A percentile compares a stretch with the other conserved stretches of the same genome.
Evolutionary conservation across 2,113 vertebrate genomes (phyloP).

Genomic region (Nansenia antarctica): DNA sequence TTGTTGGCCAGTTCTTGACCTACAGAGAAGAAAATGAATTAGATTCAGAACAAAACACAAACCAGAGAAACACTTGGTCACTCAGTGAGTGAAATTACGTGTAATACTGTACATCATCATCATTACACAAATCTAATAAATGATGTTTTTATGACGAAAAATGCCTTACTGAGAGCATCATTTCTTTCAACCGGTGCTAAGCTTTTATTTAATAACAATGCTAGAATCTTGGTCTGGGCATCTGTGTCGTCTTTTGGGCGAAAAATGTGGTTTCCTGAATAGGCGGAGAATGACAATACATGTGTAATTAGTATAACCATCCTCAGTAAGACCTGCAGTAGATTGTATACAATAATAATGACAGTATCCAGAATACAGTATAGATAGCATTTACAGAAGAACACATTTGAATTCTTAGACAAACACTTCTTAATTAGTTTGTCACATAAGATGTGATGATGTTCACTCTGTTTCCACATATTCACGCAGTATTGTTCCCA

Average conservation of each 20-base stretch:
- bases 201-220: slow-evolving; percentile 67
- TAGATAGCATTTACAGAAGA: background rate
- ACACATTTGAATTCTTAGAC: background rate
- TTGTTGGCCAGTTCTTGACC: slow-evolving; percentile 61
- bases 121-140: no score
- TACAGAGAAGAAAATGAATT: slow-evolving; percentile 29
- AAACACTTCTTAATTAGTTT: background rate
- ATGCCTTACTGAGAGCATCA: slow-evolving; percentile 58
- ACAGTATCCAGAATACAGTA: background rate
- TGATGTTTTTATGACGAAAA: background rate
- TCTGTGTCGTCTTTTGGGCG: slow-evolving; percentile 56
- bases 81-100: background rate
- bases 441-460: background rate
- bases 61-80: background rate
- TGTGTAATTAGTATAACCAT: background rate
- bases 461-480: background rate
- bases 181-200: slow-evolving; percentile 57
- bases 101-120: background rate
- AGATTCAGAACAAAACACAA: background rate
- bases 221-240: slow-evolving; percentile 64
- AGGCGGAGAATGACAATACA: slow-evolving; percentile 17
- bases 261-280: slow-evolving; percentile 61
- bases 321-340: background rate
- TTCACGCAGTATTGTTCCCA: background rate
- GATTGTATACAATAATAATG: background rate